Evolutionary conservation across 2,113 vertebrate genomes (phyloP), one percentile per base, ranked within the genome.

Genomic region (Hydrochoerus hydrochaeris): DNA sequence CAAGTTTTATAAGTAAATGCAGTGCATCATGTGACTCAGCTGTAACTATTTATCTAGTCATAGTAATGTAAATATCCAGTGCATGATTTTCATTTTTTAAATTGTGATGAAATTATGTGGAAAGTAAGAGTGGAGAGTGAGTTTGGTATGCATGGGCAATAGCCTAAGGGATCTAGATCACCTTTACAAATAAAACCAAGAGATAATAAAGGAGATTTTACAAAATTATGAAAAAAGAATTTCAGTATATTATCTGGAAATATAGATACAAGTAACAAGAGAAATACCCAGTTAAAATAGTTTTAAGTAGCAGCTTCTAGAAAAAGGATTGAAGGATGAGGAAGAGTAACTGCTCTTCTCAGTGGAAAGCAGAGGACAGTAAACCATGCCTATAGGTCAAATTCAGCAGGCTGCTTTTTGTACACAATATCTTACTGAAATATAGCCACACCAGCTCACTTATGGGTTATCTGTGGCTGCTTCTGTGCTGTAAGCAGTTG

Each of bases 21-120:
- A 83, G 52, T 63, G 20, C 16, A 69, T 63, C 30, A 41, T 20
- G 0, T 65, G 49, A 3, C 44, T 69, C 73, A 83, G n/a, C 32
- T 95, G 32, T 82, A 92, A 90, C 44, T 91, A 95, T 91, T 83
- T 91, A 85, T 62, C 65, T 67, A 75, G 71, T 75, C 22, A 69
- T 82, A 44, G 38, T 88, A 75, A 88, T 86, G 19, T 85, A 81
- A 63, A 49, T 17, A 52, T 57, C 90, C 30, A 86, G 14, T 71
- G 63, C 88, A 52, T 71, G 30, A 78, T 95, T 81, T 96, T 88
- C 19, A 80, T 88, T 71, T 91, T 82, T 88, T 26, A 41, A 77
- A 65, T 82, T 54, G 49, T 85, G 63, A 77, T 92, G 32, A 75
- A 49, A 63, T 67, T 83, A 41, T 69, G 10, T 67, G 46, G n/a